phyloP scores from a whole-genome alignment of 2,113 vertebrate genomes.

The Boulengeromyrus knoepffleri region DNA sequence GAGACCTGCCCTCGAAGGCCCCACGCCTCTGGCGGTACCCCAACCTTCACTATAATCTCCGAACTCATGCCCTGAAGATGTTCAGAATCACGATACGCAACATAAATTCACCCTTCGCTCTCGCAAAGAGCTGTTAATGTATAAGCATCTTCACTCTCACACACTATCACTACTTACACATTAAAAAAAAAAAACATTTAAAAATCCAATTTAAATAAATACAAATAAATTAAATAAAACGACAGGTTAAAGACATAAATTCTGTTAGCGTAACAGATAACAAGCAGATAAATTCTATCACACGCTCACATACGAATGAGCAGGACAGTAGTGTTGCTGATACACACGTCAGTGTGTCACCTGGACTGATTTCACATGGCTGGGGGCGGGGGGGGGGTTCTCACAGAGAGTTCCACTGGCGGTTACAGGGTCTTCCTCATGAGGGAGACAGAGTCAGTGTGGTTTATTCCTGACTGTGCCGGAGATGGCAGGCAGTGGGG shows the following conservation, averaged over 20 bases:
- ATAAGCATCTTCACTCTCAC: neutral
- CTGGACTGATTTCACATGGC: neutral
- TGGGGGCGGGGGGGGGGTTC: neutral
- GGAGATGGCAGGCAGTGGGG: neutral
- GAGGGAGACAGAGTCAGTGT: neutral
- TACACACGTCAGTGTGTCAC: neutral
- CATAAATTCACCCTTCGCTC: neutral
- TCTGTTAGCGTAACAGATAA: constrained; percentile 36
- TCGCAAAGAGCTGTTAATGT: neutral
- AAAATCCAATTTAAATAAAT: constrained; percentile 52
- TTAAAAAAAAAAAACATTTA: constrained; percentile 36
- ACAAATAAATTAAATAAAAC: constrained; percentile 30
- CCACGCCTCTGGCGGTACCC: neutral
- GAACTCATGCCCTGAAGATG: neutral
- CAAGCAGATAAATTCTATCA: neutral
- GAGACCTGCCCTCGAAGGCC: neutral
- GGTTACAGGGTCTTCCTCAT: neutral
- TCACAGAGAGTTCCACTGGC: neutral
- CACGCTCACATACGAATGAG: neutral
- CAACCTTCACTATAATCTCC: neutral
- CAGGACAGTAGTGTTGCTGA: neutral
- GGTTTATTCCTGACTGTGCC: neutral
- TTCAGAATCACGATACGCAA: neutral
- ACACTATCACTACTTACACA: neutral
- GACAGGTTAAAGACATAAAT: constrained; percentile 46